Evolutionary conservation across 2,888 invertebrate genomes (phyloP), one percentile per base, ranked within the genome.

Genomic region (Plebejus argus): DNA sequence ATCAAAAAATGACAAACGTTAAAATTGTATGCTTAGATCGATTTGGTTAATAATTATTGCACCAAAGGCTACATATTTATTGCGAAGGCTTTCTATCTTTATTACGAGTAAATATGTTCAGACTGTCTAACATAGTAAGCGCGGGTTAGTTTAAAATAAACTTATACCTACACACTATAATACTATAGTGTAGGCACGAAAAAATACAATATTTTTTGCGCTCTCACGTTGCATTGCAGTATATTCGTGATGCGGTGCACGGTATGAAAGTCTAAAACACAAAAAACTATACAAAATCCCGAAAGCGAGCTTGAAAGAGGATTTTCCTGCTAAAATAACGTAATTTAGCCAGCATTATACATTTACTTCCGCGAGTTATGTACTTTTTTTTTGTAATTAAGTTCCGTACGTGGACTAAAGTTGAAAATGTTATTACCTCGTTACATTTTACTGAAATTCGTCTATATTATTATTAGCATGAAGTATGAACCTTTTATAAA

Each of bases 261-360:
- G 72, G 72, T 23, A 72, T 49, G 23, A 72, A 72, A 45, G 39
- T 72, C 72, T 72, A 6, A 49, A 72, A 49, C 72, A 72, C 39
- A 72, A 72, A 72, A 49, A 45, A 12, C 72, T 23, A 49, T 45
- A 20, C 20, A 66, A 74, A 53, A 74, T n/a, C 53, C 28, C 49
- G 74, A 45, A 72, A 72, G 74, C 53, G 45, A 53, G 74, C 49
- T 74, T 28, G 53, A 74, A 53, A 74, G 74, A 74, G 74, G 74
- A 74, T 74, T 74, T 49, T 53, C 23, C 49, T 53, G 23, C 23
- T 28, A 74, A 74, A 74, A 74, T 74, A 74, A 74, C 49, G 74
- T 15, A 7, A 15, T 28, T 74, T 74, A 74, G 8, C 53, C 23
- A 71, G 20, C 71, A 71, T 71, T 71, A 39, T 39, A 71, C 39